Base-by-base conservation (phyloP, 2,113 vertebrate genomes). In the Sula dactylatra region DNA sequence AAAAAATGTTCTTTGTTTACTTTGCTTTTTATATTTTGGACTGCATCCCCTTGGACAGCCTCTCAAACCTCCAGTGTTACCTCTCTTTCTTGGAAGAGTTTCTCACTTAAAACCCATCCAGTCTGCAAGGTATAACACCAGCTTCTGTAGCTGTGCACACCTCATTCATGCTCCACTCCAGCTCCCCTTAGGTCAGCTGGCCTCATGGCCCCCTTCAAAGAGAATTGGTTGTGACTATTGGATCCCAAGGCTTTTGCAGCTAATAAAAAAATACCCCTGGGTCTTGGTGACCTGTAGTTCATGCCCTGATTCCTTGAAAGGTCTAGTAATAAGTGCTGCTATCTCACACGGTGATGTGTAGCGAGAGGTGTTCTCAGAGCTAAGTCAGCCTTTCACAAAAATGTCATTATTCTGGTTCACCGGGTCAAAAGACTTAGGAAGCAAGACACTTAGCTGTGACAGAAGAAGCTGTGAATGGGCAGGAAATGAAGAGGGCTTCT, bases 351-450 rank as follows among this genome's bases (percentile, higher is more conserved):
- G 34, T 55, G 54, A 65, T 45, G 72, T 77, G 47, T 26, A 54
- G 47, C 42, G 38, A 70, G 38, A n/a, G 42, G 29, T 73, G 50
- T 70, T 77, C 89, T 71, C 67, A 83, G 71, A 81, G 29, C 34
- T 19, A 61, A 93, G 85, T 87, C 47, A 90, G 49, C 50, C 31
- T 94, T 95, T 70, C 71, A 83, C 65, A 81, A 88, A 93, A 83
- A 88, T 77, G 73, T 90, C 38, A 83, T 92, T 93, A 94, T 24
- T 88, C 29, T 71, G 24, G 54, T 76, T 97, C 74, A 45, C 50
- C n/a, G 27, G 59, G 71, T 86, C 82, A 88, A 83, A 88, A 74
- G 82, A 58, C 44, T 73, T 58, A 19, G 74, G 47, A 93, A 95
- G 89, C 0, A 0, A 40, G 82, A n/a, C 11, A 42, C 55, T 87